Evolutionary conservation across 1,140 invertebrate species (phyloP), one percentile per base, ranked within the genome.

Genomic region (Nixonia krombeini): DNA sequence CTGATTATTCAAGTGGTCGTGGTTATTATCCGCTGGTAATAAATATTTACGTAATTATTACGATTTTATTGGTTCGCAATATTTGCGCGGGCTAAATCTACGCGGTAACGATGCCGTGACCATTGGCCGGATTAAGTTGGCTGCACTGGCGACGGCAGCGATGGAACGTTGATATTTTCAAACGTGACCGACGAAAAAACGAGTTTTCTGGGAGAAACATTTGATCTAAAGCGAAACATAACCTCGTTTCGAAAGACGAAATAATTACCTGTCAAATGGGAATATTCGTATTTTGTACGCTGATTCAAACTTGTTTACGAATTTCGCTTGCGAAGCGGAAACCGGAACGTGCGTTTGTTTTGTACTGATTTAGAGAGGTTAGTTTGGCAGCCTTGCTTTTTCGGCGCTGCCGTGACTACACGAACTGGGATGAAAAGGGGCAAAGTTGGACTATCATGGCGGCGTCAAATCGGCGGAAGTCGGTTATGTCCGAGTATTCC

Each of bases 11-110:
- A 18, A 17, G 35, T 12, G 17, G 0, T 35, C 2, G 52, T 18
- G 25, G 17, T n/a, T 58, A 52, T 29, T 57, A 25, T 45, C 26
- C 41, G 15, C 33, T 15, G 35, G 46, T 40, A 51, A 56, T 72
- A 72, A 74, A 74, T 66, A 76, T 76, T 64, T 59, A 63, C 55
- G 70, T 72, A 76, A 76, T 76, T 69, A 74, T 67, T 40, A 46
- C 49, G 37, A 47, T 62, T 70, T 68, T 75, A 68, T 67, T 66
- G 63, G 59, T 56, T 45, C 46, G 26, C 62, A 33, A 58, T 67
- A 52, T 75, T 75, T 75, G 67, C 73, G 73, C 70, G 73, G 73
- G 73, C 70, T 72, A 70, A 75, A 74, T 66, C 68, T 74, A 56
- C 61, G 68, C 62, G 52, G 41, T 28, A 50, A 57, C 45, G 61